These are phyloP conservation scores for Eueides isabella DNA, from an alignment of 1,140 invertebrate genomes.

Conservation along the genomic window DNA sequence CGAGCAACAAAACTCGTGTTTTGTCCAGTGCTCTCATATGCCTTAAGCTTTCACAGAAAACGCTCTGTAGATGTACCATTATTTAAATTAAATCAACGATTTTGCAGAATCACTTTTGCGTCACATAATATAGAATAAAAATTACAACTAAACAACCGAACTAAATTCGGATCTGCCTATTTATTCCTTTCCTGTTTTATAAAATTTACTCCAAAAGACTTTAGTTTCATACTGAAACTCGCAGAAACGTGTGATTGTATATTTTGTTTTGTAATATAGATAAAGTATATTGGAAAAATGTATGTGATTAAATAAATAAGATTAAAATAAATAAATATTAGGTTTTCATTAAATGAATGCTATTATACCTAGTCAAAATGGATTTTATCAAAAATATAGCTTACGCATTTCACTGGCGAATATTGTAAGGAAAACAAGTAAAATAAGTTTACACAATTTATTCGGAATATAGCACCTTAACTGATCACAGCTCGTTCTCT, in stretches of 20 bases:
- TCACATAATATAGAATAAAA: background rate
- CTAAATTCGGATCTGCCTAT: background rate
- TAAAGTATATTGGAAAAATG: constrained; percentile 12
- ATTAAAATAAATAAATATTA: constrained; percentile 12
- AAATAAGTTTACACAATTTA: constrained; percentile 19
- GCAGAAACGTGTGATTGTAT: constrained; percentile 6
- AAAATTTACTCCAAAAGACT: constrained; percentile 12
- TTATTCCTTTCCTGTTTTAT: constrained; percentile 10
- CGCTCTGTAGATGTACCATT: too few species aligned
- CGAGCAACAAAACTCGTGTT: background rate
- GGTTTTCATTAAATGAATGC: constrained; percentile 12
- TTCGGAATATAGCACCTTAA: constrained; percentile 24
- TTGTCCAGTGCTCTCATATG: background rate
- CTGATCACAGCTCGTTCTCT: constrained; percentile 22
- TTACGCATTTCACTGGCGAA: constrained; percentile 26
- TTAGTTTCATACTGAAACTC: constrained; percentile 13
- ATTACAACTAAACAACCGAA: background rate
- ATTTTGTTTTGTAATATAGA: constrained; percentile 11
- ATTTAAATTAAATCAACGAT: background rate
- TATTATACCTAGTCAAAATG: constrained; percentile 13
- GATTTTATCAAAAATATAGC: constrained; percentile 15
- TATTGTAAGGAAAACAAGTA: constrained; percentile 19
- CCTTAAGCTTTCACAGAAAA: background rate
- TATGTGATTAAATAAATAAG: constrained; percentile 15
- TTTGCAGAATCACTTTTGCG: background rate